Conservation (phyloP, 2,113 vertebrate species). For the Amblyopsis rosae region DNA sequence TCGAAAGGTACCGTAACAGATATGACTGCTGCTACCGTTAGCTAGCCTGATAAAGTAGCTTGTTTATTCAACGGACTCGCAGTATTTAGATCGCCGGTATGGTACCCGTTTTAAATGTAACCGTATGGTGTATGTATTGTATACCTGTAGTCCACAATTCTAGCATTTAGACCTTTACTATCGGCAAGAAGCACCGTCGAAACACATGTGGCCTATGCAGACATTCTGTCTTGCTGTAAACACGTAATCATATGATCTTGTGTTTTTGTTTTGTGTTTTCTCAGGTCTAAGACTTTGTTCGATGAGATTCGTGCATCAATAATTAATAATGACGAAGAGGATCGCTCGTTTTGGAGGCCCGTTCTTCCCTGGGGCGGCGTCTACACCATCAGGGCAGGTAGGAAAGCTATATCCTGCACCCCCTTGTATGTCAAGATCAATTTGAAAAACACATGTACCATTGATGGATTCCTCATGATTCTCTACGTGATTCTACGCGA, state of each 20-base stretch:
- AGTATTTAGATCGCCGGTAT: neutral
- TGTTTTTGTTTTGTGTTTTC: conserved; percentile 18
- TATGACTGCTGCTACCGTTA: neutral
- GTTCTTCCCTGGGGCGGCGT: conserved; percentile 90
- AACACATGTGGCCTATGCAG: too few relatives aligned
- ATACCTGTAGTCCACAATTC: neutral
- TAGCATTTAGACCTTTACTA: neutral
- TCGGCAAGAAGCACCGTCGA: neutral
- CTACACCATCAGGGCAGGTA: conserved; percentile 84
- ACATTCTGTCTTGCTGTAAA: too few relatives aligned
- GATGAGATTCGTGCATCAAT: conserved; percentile 90
- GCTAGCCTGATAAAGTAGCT: neutral
- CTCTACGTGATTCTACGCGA: conserved; percentile 88
- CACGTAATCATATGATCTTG: too few relatives aligned
- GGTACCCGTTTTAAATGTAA: conserved; percentile 4
- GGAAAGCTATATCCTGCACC: conserved; percentile 86
- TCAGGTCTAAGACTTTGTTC: conserved; percentile 87
- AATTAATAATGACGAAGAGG: conserved; percentile 84
- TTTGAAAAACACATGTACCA: conserved; percentile 90
- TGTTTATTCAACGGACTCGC: neutral
- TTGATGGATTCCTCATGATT: conserved; percentile 90
- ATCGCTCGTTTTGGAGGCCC: conserved; percentile 88
- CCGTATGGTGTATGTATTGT: neutral
- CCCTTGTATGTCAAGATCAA: conserved; percentile 86
- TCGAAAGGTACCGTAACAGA: conserved; percentile 64